Conservation (phyloP, 1,140 invertebrate species). For the Vanessa atalanta region DNA sequence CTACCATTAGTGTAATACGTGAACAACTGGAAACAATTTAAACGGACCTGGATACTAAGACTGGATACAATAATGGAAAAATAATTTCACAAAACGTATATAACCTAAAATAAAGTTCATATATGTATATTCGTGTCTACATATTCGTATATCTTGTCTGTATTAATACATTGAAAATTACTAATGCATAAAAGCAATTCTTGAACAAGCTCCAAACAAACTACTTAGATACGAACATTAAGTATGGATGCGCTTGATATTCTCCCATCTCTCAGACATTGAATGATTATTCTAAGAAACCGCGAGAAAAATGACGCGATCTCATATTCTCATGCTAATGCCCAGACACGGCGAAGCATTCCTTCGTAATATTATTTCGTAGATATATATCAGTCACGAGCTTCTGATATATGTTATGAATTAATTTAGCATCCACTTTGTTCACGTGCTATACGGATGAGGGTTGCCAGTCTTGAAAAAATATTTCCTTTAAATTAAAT, state of each 20-base stretch:
- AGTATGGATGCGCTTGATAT: conserved; percentile 28
- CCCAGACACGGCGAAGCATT: conserved; percentile 12
- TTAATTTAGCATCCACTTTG: background rate
- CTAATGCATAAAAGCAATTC: background rate
- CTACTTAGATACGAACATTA: conserved; percentile 28
- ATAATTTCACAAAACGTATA: no score
- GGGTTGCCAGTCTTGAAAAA: no score
- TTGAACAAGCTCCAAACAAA: conserved; percentile 19
- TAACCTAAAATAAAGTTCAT: no score
- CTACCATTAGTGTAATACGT: no score
- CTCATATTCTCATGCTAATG: conserved; percentile 48
- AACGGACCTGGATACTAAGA: no score
- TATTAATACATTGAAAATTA: background rate
- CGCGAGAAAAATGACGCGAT: conserved; percentile 37
- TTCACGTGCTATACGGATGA: no score
- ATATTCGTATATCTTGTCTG: background rate
- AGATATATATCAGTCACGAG: background rate
- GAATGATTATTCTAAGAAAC: conserved; percentile 32
- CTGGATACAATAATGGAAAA: no score
- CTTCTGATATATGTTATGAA: background rate
- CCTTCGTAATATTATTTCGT: conserved; percentile 3
- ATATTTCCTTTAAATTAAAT: no score
- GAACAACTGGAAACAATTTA: no score
- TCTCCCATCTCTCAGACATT: conserved; percentile 27
- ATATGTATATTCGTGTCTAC: background rate